Evolutionary conservation across 2,888 invertebrate species (phyloP).

Genomic region (Drosophila ustulata): DNA sequence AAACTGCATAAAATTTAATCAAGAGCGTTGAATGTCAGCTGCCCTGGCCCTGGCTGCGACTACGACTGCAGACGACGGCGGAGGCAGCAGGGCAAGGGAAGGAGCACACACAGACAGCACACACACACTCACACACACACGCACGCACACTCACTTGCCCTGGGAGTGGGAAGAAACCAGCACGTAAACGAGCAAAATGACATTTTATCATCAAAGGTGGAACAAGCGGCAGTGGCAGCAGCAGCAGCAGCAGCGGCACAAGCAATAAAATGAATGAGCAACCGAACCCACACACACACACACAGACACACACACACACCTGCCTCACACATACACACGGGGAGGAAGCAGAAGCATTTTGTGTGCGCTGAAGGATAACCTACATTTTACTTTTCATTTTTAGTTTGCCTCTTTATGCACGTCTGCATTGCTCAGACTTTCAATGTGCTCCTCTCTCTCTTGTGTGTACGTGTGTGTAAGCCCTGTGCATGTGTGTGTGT

Average conservation of each 20-base stretch:
- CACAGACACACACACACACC: not conserved
- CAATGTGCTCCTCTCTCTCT: not conserved
- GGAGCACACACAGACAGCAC: constrained; percentile 15
- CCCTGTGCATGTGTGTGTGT: constrained; percentile 31
- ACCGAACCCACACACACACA: constrained; percentile 36
- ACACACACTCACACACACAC: constrained; percentile 2
- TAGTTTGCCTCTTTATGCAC: constrained; percentile 72
- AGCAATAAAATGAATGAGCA: constrained; percentile 67
- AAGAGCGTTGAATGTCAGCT: constrained; percentile 79
- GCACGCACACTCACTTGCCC: not conserved
- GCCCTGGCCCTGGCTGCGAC: constrained; percentile 65
- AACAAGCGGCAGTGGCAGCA: constrained; percentile 50
- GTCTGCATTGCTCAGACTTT: constrained; percentile 36
- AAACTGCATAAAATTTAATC: constrained; percentile 82
- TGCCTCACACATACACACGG: not conserved
- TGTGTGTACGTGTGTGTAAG: constrained; percentile 19
- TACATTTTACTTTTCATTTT: constrained; percentile 78
- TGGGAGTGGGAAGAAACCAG: constrained; percentile 25
- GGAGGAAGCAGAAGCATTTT: constrained; percentile 58
- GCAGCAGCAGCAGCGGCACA: constrained; percentile 41
- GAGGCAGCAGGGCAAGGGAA: constrained; percentile 10
- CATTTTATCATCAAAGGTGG: constrained; percentile 82
- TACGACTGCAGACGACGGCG: constrained; percentile 40
- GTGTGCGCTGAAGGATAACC: constrained; percentile 79
- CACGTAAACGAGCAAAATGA: constrained; percentile 80